These are phyloP conservation scores for Anthopleura sola DNA, from an alignment of 64 coral and sea anemone species.

Conservation along the genomic window DNA sequence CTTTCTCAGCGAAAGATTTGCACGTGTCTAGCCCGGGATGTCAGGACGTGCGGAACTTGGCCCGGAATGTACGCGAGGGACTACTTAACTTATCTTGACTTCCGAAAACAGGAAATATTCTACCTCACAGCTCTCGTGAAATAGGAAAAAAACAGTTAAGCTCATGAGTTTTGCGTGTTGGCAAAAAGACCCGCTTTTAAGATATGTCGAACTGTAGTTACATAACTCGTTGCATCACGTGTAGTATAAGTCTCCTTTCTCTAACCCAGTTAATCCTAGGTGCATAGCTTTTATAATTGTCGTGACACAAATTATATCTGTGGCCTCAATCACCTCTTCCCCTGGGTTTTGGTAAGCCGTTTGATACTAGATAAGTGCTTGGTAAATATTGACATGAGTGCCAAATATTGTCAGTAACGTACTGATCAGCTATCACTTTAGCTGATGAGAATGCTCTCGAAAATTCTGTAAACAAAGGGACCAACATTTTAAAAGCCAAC, in stretches of 20 bases:
- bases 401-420: too few species aligned
- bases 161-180: background rate
- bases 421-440: too few species aligned
- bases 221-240: background rate
- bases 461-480: too few species aligned
- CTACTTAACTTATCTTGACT: background rate
- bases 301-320: too few species aligned
- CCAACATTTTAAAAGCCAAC: too few species aligned
- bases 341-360: too few species aligned
- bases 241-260: background rate
- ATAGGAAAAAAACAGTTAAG: slow-evolving; percentile 10
- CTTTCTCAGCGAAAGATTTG: background rate
- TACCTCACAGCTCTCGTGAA: background rate
- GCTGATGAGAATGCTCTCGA: too few species aligned
- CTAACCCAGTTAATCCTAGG: too few species aligned
- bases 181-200: background rate
- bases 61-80: background rate
- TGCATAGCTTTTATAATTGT: too few species aligned
- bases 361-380: too few species aligned
- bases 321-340: too few species aligned
- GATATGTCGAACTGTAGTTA: background rate
- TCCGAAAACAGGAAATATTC: slow-evolving; percentile 17
- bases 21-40: background rate
- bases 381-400: too few species aligned
- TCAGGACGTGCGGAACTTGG: background rate